Conservation (phyloP, 1,140 invertebrate species). For the Pemphigus obesinymphae region DNA sequence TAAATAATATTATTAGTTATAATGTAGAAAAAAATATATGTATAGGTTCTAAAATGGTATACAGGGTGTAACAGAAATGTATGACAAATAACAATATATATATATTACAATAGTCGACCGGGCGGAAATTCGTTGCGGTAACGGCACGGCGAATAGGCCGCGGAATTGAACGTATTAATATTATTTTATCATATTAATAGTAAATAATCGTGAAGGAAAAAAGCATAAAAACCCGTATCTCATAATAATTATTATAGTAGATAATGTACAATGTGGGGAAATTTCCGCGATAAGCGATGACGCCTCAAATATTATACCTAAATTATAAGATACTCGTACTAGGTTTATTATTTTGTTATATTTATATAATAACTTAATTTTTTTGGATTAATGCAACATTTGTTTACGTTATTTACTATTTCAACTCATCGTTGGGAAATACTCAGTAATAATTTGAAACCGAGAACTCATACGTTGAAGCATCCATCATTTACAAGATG, state of each 20-base stretch:
- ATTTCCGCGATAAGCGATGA: constrained; percentile 12
- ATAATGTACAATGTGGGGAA: too few relatives aligned
- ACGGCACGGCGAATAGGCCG: constrained; percentile 10
- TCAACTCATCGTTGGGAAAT: constrained; percentile 37
- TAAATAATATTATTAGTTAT: too few relatives aligned
- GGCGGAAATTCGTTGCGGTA: constrained; percentile 16
- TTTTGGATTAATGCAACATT: constrained; percentile 29
- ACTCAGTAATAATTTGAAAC: constrained; percentile 8
- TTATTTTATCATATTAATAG: constrained; percentile 21
- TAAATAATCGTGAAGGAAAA: constrained; percentile 20
- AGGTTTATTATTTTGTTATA: constrained; percentile 24
- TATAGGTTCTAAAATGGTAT: too few relatives aligned
- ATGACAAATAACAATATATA: constrained; percentile 10
- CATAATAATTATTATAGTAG: too few relatives aligned
- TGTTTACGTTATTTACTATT: constrained; percentile 21
- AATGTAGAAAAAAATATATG: too few relatives aligned
- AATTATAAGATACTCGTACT: constrained; percentile 24
- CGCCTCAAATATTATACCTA: constrained; percentile 12
- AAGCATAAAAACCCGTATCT: constrained; percentile 18
- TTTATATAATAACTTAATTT: constrained; percentile 48
- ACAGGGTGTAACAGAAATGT: too few relatives aligned
- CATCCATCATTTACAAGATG: constrained; percentile 35
- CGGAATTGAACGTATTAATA: constrained; percentile 20
- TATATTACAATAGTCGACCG: constrained; percentile 14
- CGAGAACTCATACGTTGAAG: constrained; percentile 7